Evolutionary conservation across 2,888 invertebrate species (phyloP), one percentile per base, ranked within the genome.

Genomic region (Drosophila maculinotata): DNA sequence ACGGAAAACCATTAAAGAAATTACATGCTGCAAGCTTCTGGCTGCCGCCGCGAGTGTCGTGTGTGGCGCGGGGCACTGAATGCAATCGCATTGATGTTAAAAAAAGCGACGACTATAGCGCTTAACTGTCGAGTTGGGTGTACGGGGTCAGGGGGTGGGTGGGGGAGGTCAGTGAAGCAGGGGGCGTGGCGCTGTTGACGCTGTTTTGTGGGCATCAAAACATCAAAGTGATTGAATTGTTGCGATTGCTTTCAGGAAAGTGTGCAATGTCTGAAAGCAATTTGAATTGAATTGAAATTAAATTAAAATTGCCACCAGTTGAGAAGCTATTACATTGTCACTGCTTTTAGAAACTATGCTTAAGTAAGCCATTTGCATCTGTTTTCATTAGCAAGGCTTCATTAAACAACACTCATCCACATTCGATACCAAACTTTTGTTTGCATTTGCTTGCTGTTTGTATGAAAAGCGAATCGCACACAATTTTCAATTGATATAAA

Each of bases 161-260:
- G 7, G 6, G n/a, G 3, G 7, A 10, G 17, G n/a, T 3, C 17
- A 2, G n/a, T n/a, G n/a, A n/a, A n/a, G n/a, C n/a, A 7, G 48
- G 45, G 28, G 60, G 66, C 51, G 69, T 64, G 71, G 63, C 41
- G 44, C 15, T 58, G 56, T 47, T 53, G 66, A 57, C 58, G 69
- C 64, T 81, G 82, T 85, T 87, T 83, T 88, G 83, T 84, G 87
- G 82, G 79, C 71, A 76, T 64, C 80, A 87, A 79, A 89, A 89
- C 89, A 89, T 89, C 87, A 87, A 87, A 87, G 87, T 87, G 83
- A 87, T 87, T 89, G 88, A 89, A 85, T 87, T 85, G 86, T 87
- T 78, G 78, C 87, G 89, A 89, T 89, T 87, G 84, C 89, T 87
- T 87, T 76, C 71, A 79, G 63, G 69, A 69, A 68, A 64, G 58